phyloP scores from a whole-genome alignment of 2,113 vertebrate species.

The Chloroceryle aenea region DNA sequence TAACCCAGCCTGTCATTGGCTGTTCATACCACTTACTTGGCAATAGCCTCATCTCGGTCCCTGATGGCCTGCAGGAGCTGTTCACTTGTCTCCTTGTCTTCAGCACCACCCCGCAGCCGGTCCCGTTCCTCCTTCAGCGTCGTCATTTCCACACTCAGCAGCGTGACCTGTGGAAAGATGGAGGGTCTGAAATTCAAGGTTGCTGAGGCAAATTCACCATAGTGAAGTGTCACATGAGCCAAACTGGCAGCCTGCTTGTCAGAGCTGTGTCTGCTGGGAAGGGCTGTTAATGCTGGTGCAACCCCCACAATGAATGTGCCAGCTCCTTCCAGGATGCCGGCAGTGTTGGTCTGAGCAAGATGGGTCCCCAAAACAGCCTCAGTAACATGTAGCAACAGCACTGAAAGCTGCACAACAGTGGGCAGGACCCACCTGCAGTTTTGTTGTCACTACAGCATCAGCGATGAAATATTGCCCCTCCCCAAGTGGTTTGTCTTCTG shows the following conservation, averaged over 20 bases:
- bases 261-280: not conserved
- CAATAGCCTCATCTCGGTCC: constrained; percentile 94
- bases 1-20: not conserved
- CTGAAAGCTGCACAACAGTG: not conserved
- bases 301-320: not conserved
- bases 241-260: not conserved
- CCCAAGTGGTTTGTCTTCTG: not conserved
- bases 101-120: constrained; percentile 80
- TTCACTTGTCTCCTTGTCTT: constrained; percentile 87
- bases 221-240: not conserved
- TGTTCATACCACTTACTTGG: constrained; percentile 82
- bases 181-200: not conserved
- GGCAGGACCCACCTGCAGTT: not conserved
- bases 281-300: not conserved
- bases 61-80: constrained; percentile 93
- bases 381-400: not conserved
- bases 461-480: not conserved
- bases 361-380: not conserved
- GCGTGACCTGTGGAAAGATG: constrained; percentile 81
- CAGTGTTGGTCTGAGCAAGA: not conserved
- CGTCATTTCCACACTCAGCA: constrained; percentile 91
- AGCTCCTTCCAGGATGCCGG: fast-evolving
- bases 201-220: not conserved
- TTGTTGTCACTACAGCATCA: not conserved
- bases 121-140: constrained; percentile 90